These are phyloP conservation scores for Graptemys geographica DNA, from an alignment of 2,797 vertebrate species.

Conservation along the genomic window DNA sequence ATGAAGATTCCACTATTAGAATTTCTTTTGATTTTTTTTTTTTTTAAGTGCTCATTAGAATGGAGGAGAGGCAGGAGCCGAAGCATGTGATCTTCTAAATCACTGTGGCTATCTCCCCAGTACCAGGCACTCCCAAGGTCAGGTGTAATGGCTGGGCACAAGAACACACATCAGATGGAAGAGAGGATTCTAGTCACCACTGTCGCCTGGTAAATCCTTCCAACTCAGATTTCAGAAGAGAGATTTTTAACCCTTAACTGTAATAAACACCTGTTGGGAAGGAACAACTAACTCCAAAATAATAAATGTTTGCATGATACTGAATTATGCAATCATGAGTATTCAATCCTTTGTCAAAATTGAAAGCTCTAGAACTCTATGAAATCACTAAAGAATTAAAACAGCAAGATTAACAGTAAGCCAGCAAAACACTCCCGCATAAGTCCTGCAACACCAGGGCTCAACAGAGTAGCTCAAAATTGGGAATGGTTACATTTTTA, in stretches of 20 bases:
- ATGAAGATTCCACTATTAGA: conserved; percentile 76
- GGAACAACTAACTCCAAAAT: not conserved
- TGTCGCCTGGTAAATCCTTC: not conserved
- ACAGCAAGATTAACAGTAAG: not conserved
- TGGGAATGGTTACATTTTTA: not conserved
- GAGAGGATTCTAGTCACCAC: not conserved
- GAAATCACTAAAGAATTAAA: not conserved
- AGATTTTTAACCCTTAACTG: not conserved
- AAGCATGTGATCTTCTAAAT: conserved; percentile 51
- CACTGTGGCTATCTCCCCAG: conserved; percentile 48
- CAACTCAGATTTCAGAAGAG: not conserved
- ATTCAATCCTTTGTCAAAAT: not conserved
- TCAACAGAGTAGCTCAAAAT: not conserved
- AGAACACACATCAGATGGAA: not conserved
- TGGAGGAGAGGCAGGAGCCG: conserved; percentile 40
- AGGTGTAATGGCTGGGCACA: not conserved
- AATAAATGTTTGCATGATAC: not conserved
- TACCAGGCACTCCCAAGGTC: conserved; percentile 45
- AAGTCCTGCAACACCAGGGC: not conserved
- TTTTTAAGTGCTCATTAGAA: conserved; percentile 76
- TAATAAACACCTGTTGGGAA: not conserved
- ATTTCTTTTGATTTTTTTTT: conserved; percentile 75
- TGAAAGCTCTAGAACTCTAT: not conserved
- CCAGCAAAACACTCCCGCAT: fast-evolving
- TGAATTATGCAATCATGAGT: fast-evolving